Percentiles rank a stretch among this genome's conserved stretches.
phyloP scores from a whole-genome alignment of 2,888 invertebrate species.

The Aspidiotus destructor region DNA sequence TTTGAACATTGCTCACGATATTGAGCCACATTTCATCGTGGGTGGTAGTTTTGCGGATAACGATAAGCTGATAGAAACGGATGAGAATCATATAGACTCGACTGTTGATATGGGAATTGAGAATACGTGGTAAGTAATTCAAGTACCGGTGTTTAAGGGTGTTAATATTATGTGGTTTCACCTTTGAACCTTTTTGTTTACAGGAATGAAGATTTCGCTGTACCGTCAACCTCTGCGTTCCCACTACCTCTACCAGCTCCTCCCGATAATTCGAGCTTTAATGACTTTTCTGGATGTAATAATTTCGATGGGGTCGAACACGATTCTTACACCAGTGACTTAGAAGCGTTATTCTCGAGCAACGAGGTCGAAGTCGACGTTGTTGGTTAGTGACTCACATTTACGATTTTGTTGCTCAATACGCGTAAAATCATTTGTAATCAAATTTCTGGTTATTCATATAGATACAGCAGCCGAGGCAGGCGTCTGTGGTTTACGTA shows the following conservation, averaged over 20 bases:
- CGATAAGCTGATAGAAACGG: neutral
- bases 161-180: neutral
- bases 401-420: conserved; percentile 13
- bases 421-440: conserved; percentile 1
- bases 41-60: conserved; percentile 2
- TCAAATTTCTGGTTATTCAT: too few relatives aligned
- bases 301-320: conserved; percentile 31
- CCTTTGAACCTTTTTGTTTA: conserved; percentile 12
- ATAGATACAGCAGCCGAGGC: conserved; percentile 37
- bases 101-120: conserved; percentile 43
- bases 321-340: conserved; percentile 34
- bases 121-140: conserved; percentile 43
- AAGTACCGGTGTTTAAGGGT: neutral
- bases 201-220: conserved; percentile 37
- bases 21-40: conserved; percentile 26
- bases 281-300: conserved; percentile 32
- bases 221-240: conserved; percentile 35
- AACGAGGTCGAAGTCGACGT: conserved; percentile 35
- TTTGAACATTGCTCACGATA: conserved; percentile 10
- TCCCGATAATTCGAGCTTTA: conserved; percentile 33
- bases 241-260: conserved; percentile 37
- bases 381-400: conserved; percentile 31
- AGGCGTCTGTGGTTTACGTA: conserved; percentile 50
- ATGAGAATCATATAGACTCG: conserved; percentile 15
- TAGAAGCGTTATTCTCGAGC: conserved; percentile 36